Evolutionary conservation across 1,140 invertebrate species (phyloP).

Genomic region (Drosophila insularis): DNA sequence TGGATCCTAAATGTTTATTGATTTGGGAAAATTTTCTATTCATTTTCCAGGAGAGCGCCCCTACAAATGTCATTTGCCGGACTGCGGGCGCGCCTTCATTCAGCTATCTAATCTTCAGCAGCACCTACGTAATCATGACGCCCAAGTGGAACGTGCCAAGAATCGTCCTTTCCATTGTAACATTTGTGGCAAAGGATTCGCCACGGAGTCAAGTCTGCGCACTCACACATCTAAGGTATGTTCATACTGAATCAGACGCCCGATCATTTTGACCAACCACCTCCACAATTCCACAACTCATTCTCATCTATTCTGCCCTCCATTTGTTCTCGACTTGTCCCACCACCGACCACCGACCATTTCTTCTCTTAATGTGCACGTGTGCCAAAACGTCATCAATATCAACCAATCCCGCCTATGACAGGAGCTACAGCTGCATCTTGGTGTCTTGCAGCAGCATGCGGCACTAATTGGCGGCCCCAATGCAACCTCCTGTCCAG

Average conservation of each 20-base stretch:
- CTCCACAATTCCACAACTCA: constrained; percentile 13
- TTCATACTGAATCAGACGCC: constrained; percentile 64
- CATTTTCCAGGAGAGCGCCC: constrained; percentile 93
- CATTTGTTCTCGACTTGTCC: constrained; percentile 25
- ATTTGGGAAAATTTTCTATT: background rate
- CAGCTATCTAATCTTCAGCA: constrained; percentile 98
- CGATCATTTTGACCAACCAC: background rate
- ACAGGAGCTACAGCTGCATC: constrained; percentile 92
- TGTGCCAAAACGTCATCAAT: constrained; percentile 17
- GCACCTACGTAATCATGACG: constrained; percentile 97
- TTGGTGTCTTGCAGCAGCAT: constrained; percentile 96
- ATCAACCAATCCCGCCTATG: constrained; percentile 9
- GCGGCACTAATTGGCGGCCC: constrained; percentile 93
- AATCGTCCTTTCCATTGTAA: constrained; percentile 97
- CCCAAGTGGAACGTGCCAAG: constrained; percentile 96
- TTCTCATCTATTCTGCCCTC: constrained; percentile 11
- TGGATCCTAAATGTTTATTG: background rate
- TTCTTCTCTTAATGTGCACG: constrained; percentile 16
- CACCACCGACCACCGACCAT: constrained; percentile 17
- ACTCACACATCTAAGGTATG: constrained; percentile 98
- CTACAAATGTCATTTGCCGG: constrained; percentile 97
- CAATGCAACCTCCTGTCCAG: constrained; percentile 93
- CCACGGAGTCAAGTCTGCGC: constrained; percentile 96
- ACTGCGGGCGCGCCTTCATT: constrained; percentile 97
- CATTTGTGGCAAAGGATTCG: constrained; percentile 98